Base-by-base conservation (phyloP, 1,140 invertebrate genomes). In the Teleogryllus occipitalis region DNA sequence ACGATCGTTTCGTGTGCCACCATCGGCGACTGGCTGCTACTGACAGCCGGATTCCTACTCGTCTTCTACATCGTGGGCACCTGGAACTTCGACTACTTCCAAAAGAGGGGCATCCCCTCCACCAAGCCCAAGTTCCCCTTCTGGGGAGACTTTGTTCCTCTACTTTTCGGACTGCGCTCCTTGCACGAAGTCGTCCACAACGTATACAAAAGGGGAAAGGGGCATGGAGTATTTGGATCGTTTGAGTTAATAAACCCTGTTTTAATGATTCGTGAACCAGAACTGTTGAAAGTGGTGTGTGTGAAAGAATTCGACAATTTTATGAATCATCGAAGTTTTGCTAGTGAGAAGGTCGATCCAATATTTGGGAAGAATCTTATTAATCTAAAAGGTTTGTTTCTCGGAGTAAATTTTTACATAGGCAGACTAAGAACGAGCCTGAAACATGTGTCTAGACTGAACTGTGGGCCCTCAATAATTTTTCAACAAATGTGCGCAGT, bases 221-320 rank as follows among this genome's bases (percentile, higher is more conserved):
- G 54, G 18, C 54, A 65, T 7, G 18, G 54, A 14, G 54, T 65
- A 3, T 65, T 65, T 10, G 73, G 78, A 72, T 18, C 84, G 8
- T 86, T 83, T 73, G 78, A 83, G 12, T 74, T 84, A 8, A 79
- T 47, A 14, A 77, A 47, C 0, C 84, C 84, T 0, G 73, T 12
- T 2, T 10, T 87, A 0, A 8, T 87, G 21, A 1, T 87, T 0
- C 81, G 83, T 0, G 85, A 87, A 21, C 84, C 84, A 0, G 81
- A 84, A 14, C 39, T 86, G 0, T 72, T 86, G 0, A 84, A 86
- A 73, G 79, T 22, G 5, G 80, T 87, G 5, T 8, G 86, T 5
- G 82, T 84, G 65, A 85, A 78, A 10, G 82, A 84, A 54, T 87
- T 87, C 78, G 76, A 77, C 15, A 18, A 47, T 39, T 65, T 65